Conservation (phyloP, 2,888 invertebrate genomes). For the Meteorus cinctellus region DNA sequence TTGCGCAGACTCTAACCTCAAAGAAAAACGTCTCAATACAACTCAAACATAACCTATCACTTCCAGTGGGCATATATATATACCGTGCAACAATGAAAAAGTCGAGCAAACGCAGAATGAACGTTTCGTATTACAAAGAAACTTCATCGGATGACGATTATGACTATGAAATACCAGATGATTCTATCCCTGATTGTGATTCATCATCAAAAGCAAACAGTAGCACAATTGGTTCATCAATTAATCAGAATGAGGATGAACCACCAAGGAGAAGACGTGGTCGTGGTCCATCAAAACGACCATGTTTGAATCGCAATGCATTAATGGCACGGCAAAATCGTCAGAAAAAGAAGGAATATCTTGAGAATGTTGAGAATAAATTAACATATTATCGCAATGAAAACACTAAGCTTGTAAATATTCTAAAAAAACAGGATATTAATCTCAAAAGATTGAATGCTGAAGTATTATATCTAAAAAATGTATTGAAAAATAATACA, state of each 20-base stretch:
- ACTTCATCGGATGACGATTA: background rate
- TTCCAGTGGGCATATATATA: too few species aligned
- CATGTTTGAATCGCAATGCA: conserved; percentile 76
- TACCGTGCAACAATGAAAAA: background rate
- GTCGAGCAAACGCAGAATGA: background rate
- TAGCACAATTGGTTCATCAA: background rate
- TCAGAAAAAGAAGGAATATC: conserved; percentile 77
- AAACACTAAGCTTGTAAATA: conserved; percentile 74
- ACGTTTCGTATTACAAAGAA: background rate
- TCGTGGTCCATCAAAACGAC: conserved; percentile 65
- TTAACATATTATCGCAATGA: conserved; percentile 72
- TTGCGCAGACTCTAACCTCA: too few species aligned
- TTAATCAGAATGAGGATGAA: conserved; percentile 32
- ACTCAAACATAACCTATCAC: too few species aligned
- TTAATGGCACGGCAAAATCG: conserved; percentile 79
- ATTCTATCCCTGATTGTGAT: background rate
- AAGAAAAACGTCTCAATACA: too few species aligned
- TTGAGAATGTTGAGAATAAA: conserved; percentile 76
- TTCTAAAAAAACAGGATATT: conserved; percentile 74
- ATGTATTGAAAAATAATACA: conserved; percentile 75
- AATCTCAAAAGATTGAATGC: conserved; percentile 74
- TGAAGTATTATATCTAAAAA: conserved; percentile 76
- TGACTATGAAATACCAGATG: background rate
- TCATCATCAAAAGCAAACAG: background rate
- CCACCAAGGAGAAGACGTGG: conserved; percentile 51